These are phyloP conservation scores for Planococcus citri DNA, from an alignment of 1,140 invertebrate genomes.

Conservation along the genomic window DNA sequence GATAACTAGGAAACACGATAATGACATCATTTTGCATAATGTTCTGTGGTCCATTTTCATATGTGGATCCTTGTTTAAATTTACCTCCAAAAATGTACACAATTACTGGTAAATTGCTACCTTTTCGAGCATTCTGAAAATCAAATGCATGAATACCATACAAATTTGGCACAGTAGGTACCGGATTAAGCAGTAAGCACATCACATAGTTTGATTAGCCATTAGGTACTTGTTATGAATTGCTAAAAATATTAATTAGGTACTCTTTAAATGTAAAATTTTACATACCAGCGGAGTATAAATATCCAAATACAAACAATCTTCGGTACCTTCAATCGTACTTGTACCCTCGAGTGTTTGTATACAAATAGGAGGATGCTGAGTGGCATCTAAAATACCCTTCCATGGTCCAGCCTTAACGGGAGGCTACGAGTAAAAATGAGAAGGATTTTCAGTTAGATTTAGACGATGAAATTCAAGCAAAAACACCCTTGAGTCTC, in stretches of 20 bases:
- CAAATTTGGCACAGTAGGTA: too few species aligned
- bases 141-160: too few species aligned
- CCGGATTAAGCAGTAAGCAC: too few species aligned
- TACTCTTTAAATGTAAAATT: not conserved
- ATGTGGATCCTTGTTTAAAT: too few species aligned
- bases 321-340: not conserved
- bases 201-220: too few species aligned
- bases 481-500: not conserved
- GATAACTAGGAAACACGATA: too few species aligned
- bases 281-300: not conserved
- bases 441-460: not conserved
- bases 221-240: not conserved
- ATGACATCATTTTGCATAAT: too few species aligned
- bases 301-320: conserved; percentile 21
- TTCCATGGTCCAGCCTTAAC: not conserved
- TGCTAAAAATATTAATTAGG: not conserved
- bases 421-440: not conserved
- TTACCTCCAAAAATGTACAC: too few species aligned
- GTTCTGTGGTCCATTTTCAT: too few species aligned
- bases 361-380: not conserved
- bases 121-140: too few species aligned
- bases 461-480: not conserved
- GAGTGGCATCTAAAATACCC: not conserved
- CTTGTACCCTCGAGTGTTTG: not conserved
- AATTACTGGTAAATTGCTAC: too few species aligned